Conservation (phyloP, 2,113 vertebrate species). For the Poeciliopsis retropinna region DNA sequence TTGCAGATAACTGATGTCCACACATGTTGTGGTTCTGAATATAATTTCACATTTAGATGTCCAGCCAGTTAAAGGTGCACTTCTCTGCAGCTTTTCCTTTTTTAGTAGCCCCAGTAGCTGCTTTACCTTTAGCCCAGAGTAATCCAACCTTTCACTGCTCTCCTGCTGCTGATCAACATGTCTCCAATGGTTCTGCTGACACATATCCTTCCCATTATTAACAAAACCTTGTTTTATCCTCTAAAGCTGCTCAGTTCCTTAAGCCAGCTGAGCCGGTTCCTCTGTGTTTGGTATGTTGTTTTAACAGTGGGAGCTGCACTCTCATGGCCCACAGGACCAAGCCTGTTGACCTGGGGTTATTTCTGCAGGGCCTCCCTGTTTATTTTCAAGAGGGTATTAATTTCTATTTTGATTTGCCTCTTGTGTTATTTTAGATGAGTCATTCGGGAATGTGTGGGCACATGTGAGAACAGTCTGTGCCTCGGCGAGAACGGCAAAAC, state of each 20-base stretch:
- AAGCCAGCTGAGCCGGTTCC: neutral
- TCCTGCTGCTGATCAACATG: constrained; percentile 7
- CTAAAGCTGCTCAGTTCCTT: constrained; percentile 14
- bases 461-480: constrained; percentile 72
- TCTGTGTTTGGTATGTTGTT: constrained; percentile 34
- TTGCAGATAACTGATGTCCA: neutral
- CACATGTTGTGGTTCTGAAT: neutral
- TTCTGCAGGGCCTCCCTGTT: constrained; percentile 37
- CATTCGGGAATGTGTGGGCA: constrained; percentile 65
- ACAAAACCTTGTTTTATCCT: constrained; percentile 7
- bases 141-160: constrained; percentile 1
- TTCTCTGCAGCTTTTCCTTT: neutral
- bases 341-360: constrained; percentile 50
- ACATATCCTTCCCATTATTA: constrained; percentile 16
- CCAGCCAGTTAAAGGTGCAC: neutral
- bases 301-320: constrained; percentile 31
- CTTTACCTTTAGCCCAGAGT: neutral
- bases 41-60: neutral
- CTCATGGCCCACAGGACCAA: constrained; percentile 33
- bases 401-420: constrained; percentile 67
- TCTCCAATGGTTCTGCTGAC: constrained; percentile 22
- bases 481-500: constrained; percentile 23
- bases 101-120: neutral
- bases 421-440: constrained; percentile 66
- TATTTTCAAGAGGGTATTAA: constrained; percentile 63